Evolutionary conservation across 2,113 vertebrate species (phyloP), one percentile per base, ranked within the genome.

Genomic region (Phoenicopterus ruber): DNA sequence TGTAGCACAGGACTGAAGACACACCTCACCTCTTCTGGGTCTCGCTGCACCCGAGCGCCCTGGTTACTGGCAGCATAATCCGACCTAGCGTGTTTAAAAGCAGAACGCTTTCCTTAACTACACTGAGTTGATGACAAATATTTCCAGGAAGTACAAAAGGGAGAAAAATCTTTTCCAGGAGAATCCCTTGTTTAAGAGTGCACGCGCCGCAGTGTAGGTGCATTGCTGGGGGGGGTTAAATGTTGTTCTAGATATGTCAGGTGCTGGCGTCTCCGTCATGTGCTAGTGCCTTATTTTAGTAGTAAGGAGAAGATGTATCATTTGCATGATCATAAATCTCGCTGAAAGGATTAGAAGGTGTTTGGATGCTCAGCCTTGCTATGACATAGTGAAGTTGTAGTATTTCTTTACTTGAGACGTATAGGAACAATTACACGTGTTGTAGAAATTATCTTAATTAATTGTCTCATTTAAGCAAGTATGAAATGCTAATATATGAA

Each of bases 301-400:
- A 89, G 71, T 9, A 52, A 80, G 17, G 31, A 83, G 32, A 20
- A 58, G 40, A 49, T 63, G 16, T 44, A 59, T 80, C 46, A 29
- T 79, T 63, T 79, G 34, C 59, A 26, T 55, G 9, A 31, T 72
- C 57, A 18, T 88, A 91, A 94, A 93, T 90, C 63, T 96, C 52
- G 38, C 34, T 49, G 59, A 67, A 78, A 71, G 47, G 38, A 73
- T 74, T 78, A 78, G 65, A 90, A 89, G 72, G 11, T n/a, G 47
- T 92, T 81, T 88, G 69, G 61, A 59, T 84, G 29, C 47, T 93
- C 59, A 71, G 63, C 24, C n/a, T 74, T 57, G 40, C 19, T 36
- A 2, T 71, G 72, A 49, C 79, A 78, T 49, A 74, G 22, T 47
- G 44, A 90, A 85, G 44, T 19, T 84, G 80, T 67, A n/a, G 40